Evolutionary conservation across 2,888 invertebrate species (phyloP), one percentile per base, ranked within the genome.

Genomic region (Scaptomyza parva): DNA sequence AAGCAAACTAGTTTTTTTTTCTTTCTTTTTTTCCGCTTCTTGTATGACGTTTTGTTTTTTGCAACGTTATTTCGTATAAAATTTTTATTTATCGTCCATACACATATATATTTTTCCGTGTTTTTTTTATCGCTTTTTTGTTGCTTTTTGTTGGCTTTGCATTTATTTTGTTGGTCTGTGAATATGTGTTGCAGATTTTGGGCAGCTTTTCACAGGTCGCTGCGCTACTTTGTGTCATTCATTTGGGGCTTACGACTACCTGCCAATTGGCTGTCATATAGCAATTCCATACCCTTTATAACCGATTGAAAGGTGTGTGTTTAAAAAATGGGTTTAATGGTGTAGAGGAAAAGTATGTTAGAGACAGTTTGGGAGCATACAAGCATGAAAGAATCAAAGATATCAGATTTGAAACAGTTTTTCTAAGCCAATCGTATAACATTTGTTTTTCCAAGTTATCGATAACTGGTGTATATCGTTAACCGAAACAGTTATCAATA

Each of bases 171-270:
- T 71, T 58, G 62, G 26, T 51, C 57, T 52, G 70, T 52, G 70
- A 59, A 52, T 58, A 65, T 65, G 59, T 57, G 57, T 61, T 54
- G 70, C 62, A 68, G 74, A 78, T 81, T 81, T 84, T 67, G 73
- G 73, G 58, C 67, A 81, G 78, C 67, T 84, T 84, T 80, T 69
- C 72, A 60, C 81, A 78, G 84, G 54, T 80, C 72, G 72, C 52
- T 83, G 79, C 62, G 59, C 80, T 60, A 60, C 77, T 74, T 68
- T 62, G 50, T 47, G 67, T 48, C 72, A 61, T 67, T 57, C 28
- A 53, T 57, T 71, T 70, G 44, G 50, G 50, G 71, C 62, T 71
- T 67, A 47, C 37, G 40, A 17, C n/a, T 18, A 52, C 33, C 61
- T 61, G 61, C 9, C 26, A 22, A 28, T 52, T 35, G 47, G 8